Conservation (phyloP, 1,140 invertebrate species). For the Apis cerana region DNA sequence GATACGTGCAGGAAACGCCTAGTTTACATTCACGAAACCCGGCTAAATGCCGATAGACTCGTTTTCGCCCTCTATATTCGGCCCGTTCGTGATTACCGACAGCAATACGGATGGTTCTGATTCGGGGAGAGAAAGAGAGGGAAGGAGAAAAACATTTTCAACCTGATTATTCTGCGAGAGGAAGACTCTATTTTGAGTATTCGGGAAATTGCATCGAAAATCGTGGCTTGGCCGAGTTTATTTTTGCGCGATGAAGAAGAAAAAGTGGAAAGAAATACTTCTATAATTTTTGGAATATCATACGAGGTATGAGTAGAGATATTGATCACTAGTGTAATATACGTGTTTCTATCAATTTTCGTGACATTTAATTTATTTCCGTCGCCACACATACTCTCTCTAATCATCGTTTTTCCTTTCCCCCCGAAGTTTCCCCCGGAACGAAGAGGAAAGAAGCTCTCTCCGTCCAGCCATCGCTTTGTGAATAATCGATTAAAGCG, state of each 20-base stretch:
- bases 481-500: slow-evolving; percentile 20
- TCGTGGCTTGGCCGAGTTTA: background rate
- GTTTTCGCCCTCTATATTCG: slow-evolving; percentile 50
- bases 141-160: background rate
- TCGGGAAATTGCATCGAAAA: background rate
- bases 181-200: background rate
- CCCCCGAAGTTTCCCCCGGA: no score
- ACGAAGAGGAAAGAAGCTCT: background rate
- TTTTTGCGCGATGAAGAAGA: background rate
- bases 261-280: background rate
- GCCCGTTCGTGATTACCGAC: slow-evolving; percentile 28
- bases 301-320: no score
- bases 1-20: slow-evolving; percentile 67
- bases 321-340: no score
- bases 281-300: background rate
- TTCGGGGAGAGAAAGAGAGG: background rate
- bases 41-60: slow-evolving; percentile 66
- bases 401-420: background rate
- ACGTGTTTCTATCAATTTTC: background rate
- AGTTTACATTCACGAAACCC: slow-evolving; percentile 69
- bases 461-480: no score
- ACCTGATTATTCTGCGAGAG: background rate
- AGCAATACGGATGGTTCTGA: slow-evolving; percentile 42
- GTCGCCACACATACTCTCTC: no score
- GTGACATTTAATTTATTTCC: background rate